Conservation (phyloP, 2,888 invertebrate species). For the Biston betularia region DNA sequence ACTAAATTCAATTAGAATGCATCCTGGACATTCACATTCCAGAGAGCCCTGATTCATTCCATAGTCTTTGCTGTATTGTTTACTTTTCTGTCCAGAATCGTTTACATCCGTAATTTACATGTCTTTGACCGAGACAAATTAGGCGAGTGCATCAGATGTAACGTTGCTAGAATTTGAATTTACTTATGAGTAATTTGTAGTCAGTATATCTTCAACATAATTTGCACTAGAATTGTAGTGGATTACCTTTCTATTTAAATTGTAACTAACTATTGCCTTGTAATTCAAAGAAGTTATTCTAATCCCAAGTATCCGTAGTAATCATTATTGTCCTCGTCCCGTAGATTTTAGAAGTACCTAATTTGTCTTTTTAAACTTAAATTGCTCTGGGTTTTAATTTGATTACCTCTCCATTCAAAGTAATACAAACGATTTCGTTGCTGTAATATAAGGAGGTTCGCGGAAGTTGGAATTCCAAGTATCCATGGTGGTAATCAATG, state of each 20-base stretch:
- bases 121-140: slow-evolving; percentile 10
- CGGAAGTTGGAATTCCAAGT: slow-evolving; percentile 1
- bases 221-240: slow-evolving; percentile 7
- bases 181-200: background rate
- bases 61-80: slow-evolving; percentile 25
- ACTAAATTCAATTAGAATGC: slow-evolving; percentile 65
- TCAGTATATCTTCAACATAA: background rate
- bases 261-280: slow-evolving; percentile 13
- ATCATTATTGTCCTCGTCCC: slow-evolving; percentile 34
- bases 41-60: slow-evolving; percentile 28
- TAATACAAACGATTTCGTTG: slow-evolving; percentile 10
- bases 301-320: slow-evolving; percentile 13
- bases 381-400: slow-evolving; percentile 2
- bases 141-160: background rate
- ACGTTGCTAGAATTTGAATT: background rate
- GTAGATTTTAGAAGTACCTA: background rate
- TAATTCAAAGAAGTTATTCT: slow-evolving; percentile 13
- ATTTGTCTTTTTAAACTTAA: background rate
- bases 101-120: slow-evolving; percentile 29
- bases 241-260: slow-evolving; percentile 1
- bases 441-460: slow-evolving; percentile 14
- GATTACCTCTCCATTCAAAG: slow-evolving; percentile 5
- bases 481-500: slow-evolving; percentile 23
- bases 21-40: slow-evolving; percentile 39
- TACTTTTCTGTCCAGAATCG: slow-evolving; percentile 22